phyloP scores from a whole-genome alignment of 2,113 vertebrate species.

The Camelus dromedarius region DNA sequence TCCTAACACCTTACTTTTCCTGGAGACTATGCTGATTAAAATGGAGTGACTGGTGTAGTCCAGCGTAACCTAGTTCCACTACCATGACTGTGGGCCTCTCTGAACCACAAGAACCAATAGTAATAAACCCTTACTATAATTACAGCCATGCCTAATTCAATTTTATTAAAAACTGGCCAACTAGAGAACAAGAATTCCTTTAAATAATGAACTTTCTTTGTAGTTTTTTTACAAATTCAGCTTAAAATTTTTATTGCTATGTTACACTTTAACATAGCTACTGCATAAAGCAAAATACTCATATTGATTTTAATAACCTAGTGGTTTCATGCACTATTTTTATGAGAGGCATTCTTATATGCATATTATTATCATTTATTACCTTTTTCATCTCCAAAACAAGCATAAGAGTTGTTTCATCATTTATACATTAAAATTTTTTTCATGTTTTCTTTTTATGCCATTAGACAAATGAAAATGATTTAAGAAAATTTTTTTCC shows the following conservation, averaged over 20 bases:
- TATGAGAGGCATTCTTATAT: slow-evolving; percentile 19
- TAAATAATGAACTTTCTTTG: slow-evolving; percentile 38
- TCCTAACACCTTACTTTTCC: slow-evolving; percentile 29
- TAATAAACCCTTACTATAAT: not conserved
- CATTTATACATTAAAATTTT: slow-evolving; percentile 58
- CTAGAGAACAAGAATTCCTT: slow-evolving; percentile 40
- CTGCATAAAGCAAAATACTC: not conserved
- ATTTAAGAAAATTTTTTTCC: slow-evolving; percentile 92
- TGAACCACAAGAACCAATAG: not conserved
- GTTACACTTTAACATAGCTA: slow-evolving; percentile 29
- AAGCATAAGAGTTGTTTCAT: slow-evolving; percentile 50
- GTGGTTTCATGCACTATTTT: slow-evolving; percentile 50
- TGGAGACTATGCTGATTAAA: not conserved
- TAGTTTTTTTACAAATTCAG: not conserved
- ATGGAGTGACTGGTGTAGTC: not conserved
- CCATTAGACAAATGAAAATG: slow-evolving; percentile 91
- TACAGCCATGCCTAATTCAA: not conserved
- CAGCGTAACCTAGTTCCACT: not conserved
- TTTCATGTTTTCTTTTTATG: slow-evolving; percentile 73
- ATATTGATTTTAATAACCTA: slow-evolving; percentile 40
- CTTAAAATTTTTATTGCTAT: slow-evolving; percentile 13
- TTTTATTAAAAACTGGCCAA: slow-evolving; percentile 28
- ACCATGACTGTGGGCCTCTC: not conserved
- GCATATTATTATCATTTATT: slow-evolving; percentile 31
- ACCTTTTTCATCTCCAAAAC: slow-evolving; percentile 9